Evolutionary conservation across 2,888 invertebrate genomes (phyloP).

Genomic region (Hirtodrosophila confusa): DNA sequence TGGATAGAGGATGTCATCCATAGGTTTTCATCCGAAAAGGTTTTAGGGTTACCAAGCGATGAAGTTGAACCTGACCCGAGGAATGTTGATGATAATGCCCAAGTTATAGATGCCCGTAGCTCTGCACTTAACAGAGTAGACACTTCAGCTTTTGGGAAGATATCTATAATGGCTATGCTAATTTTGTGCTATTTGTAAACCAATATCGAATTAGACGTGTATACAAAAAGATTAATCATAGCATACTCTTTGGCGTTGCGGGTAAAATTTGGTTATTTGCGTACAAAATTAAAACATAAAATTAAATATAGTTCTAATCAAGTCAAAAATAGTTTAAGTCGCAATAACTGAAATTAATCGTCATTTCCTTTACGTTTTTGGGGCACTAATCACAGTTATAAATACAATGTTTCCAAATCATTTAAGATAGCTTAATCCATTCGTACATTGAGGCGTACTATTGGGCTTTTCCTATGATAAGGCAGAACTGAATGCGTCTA

Average conservation of each 20-base stretch:
- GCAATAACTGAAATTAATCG: constrained; percentile 17
- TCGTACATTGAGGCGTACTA: not conserved
- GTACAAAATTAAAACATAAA: not conserved
- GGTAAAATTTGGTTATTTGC: too few relatives aligned
- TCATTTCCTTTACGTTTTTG: not conserved
- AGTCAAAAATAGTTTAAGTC: constrained; percentile 24
- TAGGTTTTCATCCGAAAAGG: too few relatives aligned
- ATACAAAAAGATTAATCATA: not conserved
- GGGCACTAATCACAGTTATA: constrained; percentile 6
- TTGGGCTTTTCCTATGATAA: constrained; percentile 20
- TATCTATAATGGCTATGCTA: not conserved
- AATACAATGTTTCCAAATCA: not conserved
- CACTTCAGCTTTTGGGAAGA: too few relatives aligned
- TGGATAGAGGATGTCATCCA: constrained; percentile 56
- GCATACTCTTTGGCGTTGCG: not conserved
- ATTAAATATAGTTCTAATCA: constrained; percentile 6
- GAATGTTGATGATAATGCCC: too few relatives aligned
- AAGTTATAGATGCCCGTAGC: too few relatives aligned
- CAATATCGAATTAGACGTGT: not conserved
- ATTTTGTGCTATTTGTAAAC: not conserved
- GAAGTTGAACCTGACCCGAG: too few relatives aligned
- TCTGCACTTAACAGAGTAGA: too few relatives aligned
- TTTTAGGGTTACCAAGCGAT: too few relatives aligned
- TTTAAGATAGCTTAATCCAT: not conserved
- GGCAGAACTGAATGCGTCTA: not conserved